Conservation (phyloP, 2,888 invertebrate species). For the Charanyca ferruginea region DNA sequence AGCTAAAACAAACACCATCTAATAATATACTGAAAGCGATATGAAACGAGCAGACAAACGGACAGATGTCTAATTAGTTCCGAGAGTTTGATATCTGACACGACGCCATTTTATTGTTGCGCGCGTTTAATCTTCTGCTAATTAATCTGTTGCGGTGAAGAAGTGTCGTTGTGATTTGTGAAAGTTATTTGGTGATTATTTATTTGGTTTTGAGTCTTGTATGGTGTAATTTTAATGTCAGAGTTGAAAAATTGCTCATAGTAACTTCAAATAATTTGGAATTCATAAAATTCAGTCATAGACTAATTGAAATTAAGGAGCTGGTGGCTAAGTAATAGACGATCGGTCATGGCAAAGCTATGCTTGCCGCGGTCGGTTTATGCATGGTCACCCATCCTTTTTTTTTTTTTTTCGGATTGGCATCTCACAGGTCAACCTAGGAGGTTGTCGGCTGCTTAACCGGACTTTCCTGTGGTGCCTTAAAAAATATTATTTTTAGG, state of each 20-base stretch:
- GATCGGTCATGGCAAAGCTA: no score
- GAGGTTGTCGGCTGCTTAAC: no score
- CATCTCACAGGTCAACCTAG: no score
- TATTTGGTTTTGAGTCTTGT: constrained; percentile 30
- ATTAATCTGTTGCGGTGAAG: constrained; percentile 54
- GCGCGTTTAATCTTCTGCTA: constrained; percentile 58
- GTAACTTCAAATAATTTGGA: not conserved
- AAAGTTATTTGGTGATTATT: constrained; percentile 18
- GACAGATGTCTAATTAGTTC: constrained; percentile 65
- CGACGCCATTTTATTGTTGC: constrained; percentile 48
- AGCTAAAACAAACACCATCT: constrained; percentile 40
- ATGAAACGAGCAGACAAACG: constrained; percentile 46
- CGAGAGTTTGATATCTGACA: constrained; percentile 61
- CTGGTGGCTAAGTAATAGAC: no score
- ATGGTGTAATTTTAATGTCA: not conserved
- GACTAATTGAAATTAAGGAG: no score
- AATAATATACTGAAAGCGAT: constrained; percentile 52
- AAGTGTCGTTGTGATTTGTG: constrained; percentile 46
- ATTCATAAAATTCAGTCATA: not conserved
- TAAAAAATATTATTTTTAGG: no score
- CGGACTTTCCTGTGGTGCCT: no score
- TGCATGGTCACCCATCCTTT: no score
- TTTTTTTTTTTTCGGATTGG: no score
- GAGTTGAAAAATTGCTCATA: constrained; percentile 2
- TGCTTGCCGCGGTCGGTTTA: no score